A percentile compares a stretch with the other conserved stretches of the same genome.
phyloP scores from a whole-genome alignment of 2,113 vertebrate species.

The Trichechus manatus region DNA sequence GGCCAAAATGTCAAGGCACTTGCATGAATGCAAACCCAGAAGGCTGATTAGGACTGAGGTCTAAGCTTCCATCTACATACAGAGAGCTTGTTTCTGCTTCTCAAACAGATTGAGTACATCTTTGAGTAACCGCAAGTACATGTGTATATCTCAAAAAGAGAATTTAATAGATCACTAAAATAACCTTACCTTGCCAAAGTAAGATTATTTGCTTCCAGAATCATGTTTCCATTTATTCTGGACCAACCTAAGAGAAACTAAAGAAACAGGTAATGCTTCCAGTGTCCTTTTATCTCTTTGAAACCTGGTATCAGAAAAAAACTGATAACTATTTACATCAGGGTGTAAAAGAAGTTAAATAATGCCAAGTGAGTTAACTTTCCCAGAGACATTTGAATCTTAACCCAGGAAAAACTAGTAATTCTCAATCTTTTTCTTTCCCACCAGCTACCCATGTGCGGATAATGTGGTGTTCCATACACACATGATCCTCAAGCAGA shows the following conservation, averaged over 20 bases:
- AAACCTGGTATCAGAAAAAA: neutral
- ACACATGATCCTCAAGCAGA: neutral
- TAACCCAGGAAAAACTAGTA: neutral
- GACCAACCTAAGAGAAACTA: constrained; percentile 5
- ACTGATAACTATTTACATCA: neutral
- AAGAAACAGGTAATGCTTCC: neutral
- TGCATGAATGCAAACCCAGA: neutral
- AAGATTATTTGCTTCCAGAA: neutral
- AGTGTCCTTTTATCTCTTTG: neutral
- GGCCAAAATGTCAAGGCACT: neutral
- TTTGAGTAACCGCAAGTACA: neutral
- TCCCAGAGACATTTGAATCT: neutral
- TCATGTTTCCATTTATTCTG: neutral
- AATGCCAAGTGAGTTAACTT: neutral
- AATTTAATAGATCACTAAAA: constrained; percentile 1
- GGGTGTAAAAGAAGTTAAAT: neutral
- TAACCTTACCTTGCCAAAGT: constrained; percentile 22
- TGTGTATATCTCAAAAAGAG: neutral
- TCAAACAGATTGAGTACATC: neutral
- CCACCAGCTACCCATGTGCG: too few species aligned
- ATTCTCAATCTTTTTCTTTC: neutral
- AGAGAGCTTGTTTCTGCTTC: neutral
- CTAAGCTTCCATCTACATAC: neutral
- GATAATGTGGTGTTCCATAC: neutral
- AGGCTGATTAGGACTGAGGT: neutral